Base-by-base conservation (phyloP, 2,888 invertebrate species). In the Stratiomys singularior region DNA sequence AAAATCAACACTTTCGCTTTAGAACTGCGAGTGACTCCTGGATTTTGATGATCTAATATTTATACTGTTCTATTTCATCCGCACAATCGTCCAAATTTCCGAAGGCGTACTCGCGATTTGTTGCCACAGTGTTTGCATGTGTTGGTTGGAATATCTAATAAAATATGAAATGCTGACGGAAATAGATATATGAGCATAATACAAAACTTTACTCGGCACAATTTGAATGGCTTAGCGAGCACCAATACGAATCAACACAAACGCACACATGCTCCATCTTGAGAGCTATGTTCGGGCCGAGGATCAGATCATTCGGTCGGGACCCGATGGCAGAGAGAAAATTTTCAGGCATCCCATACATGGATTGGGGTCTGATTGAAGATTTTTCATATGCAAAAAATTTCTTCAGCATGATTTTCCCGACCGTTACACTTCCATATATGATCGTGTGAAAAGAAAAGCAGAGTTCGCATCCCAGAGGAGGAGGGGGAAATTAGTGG, bases 21-120 rank as follows among this genome's bases (percentile, higher is more conserved):
- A 85, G 87, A 87, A 87, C 86, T 87, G 87, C 87, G 87, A 87
- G 87, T 87, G 87, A 80, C 83, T 85, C 83, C 87, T 86, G 86
- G 86, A 87, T 82, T 83, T 83, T 80, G 81, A 78, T 84, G 84
- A 83, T 84, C 86, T 85, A 86, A 85, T 87, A 87, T 87, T 87
- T 87, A 87, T 87, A 87, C 85, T 84, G 84, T 82, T 81, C 79
- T 30, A 72, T 60, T 71, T 78, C 76, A 67, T 76, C 46, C 58
- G 47, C 58, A 28, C 56, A 47, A 64, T 64, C 69, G 58, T 37
- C 25, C 77, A 47, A 66, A 79, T 64, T 18, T 46, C 74, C 78
- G 78, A 80, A 80, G 74, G 67, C 79, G 81, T 78, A 78, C 44
- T 9, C 79, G 69, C 37, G 37, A 37, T 37, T 37, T 9, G 37